phyloP scores from a whole-genome alignment of 2,888 invertebrate species.

The Macrophya alboannulata region DNA sequence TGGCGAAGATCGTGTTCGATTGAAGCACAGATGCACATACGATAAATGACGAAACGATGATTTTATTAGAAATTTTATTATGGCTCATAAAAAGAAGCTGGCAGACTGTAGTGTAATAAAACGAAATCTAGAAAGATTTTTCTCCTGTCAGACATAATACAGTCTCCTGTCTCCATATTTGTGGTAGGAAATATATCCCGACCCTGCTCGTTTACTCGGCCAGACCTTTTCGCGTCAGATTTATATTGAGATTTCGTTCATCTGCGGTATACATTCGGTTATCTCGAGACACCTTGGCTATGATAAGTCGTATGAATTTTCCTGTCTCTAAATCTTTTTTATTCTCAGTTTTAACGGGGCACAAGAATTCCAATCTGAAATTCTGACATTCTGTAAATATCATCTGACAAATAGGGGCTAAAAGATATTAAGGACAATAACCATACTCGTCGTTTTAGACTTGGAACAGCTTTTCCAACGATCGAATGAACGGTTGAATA shows the following conservation, averaged over 20 bases:
- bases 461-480: background rate
- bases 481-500: background rate
- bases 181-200: background rate
- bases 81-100: background rate
- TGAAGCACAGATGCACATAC: background rate
- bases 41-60: background rate
- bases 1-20: background rate
- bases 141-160: background rate
- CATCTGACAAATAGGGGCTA: background rate
- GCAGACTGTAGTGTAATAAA: background rate
- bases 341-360: background rate
- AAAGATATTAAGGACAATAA: background rate
- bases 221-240: background rate
- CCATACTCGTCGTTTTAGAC: no score
- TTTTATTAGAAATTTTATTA: background rate
- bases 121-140: background rate
- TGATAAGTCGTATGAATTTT: slow-evolving; percentile 12
- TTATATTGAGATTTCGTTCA: background rate
- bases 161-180: background rate
- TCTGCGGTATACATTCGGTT: background rate
- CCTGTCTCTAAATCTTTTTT: background rate
- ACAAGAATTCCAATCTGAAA: background rate
- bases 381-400: background rate
- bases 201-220: background rate
- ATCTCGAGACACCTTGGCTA: background rate